Percentiles rank a stretch among this genome's conserved stretches.
phyloP scores from a whole-genome alignment of 1,140 invertebrate species.

The Helicoverpa zea region DNA sequence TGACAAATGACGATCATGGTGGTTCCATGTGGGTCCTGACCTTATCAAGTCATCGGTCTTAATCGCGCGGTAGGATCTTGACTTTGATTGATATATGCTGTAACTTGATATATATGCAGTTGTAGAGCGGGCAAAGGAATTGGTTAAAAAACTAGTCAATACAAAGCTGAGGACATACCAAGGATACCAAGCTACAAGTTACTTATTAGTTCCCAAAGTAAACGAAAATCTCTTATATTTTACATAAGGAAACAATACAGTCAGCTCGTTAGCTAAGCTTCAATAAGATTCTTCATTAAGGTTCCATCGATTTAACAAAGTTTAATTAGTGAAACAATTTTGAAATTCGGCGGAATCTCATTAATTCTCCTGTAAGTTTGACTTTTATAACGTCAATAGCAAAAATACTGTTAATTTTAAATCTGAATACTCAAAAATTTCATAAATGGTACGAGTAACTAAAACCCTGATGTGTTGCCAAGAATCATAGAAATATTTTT shows the following conservation, averaged over 20 bases:
- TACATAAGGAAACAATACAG: neutral
- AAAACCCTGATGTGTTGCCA: neutral
- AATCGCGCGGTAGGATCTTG: conserved; percentile 4
- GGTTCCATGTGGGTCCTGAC: neutral
- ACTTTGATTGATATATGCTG: conserved; percentile 3
- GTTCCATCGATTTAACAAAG: neutral
- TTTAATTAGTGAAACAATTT: conserved; percentile 12
- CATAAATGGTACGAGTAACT: neutral
- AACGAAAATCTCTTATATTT: neutral
- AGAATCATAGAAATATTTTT: neutral
- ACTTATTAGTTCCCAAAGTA: neutral
- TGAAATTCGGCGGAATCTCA: neutral
- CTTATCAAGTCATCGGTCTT: conserved; percentile 36
- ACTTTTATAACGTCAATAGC: neutral
- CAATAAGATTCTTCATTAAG: conserved; percentile 25
- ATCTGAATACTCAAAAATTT: neutral
- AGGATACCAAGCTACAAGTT: too few species aligned
- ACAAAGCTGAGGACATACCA: too few species aligned
- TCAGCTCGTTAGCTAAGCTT: neutral
- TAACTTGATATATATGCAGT: neutral
- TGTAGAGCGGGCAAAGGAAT: neutral
- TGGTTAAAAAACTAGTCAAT: too few species aligned
- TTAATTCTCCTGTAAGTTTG: neutral
- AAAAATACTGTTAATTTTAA: conserved; percentile 15
- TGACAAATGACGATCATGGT: conserved; percentile 11